phyloP scores from a whole-genome alignment of 2,888 invertebrate genomes.

The Ferdinandea cuprea region DNA sequence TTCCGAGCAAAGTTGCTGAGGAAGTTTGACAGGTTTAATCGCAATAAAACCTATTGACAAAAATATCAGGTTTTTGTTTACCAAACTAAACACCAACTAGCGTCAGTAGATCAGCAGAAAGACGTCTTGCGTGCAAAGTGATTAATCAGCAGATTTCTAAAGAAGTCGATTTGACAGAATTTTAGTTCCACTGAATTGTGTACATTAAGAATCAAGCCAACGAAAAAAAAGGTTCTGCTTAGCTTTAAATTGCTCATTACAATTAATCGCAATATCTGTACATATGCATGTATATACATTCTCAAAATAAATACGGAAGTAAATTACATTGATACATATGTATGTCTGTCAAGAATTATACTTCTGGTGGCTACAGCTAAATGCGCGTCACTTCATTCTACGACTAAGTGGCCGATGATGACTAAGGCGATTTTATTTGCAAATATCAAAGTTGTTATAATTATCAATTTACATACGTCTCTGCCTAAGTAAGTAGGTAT shows the following conservation, averaged over 20 bases:
- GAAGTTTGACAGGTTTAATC: not conserved
- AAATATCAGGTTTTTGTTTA: not conserved
- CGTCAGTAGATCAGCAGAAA: not conserved
- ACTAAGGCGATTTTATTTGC: slow-evolving; percentile 48
- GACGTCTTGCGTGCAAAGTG: slow-evolving; percentile 8
- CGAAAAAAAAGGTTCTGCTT: no score
- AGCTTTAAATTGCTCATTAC: not conserved
- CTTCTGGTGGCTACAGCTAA: slow-evolving; percentile 19
- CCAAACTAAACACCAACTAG: no score
- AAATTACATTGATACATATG: slow-evolving; percentile 8
- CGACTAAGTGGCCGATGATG: slow-evolving; percentile 31
- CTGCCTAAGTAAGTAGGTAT: slow-evolving; percentile 9
- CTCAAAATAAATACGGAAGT: slow-evolving; percentile 54
- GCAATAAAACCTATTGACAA: not conserved
- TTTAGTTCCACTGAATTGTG: not conserved
- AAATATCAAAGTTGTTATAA: slow-evolving; percentile 44
- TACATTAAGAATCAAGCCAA: no score
- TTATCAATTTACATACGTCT: slow-evolving; percentile 43
- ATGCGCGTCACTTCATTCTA: slow-evolving; percentile 49
- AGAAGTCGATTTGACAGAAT: slow-evolving; percentile 15
- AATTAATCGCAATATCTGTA: not conserved
- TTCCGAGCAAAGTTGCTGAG: not conserved
- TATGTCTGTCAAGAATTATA: slow-evolving; percentile 31
- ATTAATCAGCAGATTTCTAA: slow-evolving; percentile 32
- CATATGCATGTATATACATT: not conserved